Conservation (phyloP, 1,140 invertebrate genomes). For the Bilobella aurantiaca region DNA sequence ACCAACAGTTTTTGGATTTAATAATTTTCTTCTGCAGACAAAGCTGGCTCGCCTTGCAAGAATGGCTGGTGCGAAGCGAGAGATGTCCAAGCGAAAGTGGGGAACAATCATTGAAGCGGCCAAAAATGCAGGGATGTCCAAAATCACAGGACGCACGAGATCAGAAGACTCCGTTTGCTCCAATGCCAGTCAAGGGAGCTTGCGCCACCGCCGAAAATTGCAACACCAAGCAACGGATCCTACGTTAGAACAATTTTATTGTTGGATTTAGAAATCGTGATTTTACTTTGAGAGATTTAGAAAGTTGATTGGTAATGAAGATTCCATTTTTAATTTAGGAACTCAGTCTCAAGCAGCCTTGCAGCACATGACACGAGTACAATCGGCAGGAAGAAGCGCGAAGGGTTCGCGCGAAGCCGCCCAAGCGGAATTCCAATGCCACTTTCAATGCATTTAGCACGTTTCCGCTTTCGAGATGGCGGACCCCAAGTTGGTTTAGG, state of each 20-base stretch:
- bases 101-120: constrained; percentile 73
- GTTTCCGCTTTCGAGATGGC: constrained; percentile 33
- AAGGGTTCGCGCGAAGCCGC: constrained; percentile 29
- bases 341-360: constrained; percentile 21
- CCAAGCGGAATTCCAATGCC: constrained; percentile 24
- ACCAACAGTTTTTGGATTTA: neutral
- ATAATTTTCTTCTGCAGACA: constrained; percentile 18
- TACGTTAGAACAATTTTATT: too few species aligned
- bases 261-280: neutral
- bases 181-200: constrained; percentile 43
- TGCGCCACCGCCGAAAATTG: constrained; percentile 17
- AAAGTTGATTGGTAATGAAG: too few species aligned
- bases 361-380: constrained; percentile 6
- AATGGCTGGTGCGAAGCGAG: constrained; percentile 39
- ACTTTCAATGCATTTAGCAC: constrained; percentile 27
- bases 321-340: too few species aligned
- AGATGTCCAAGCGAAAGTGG: constrained; percentile 54
- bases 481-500: constrained; percentile 20
- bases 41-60: constrained; percentile 40
- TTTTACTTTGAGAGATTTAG: too few species aligned
- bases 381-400: constrained; percentile 30
- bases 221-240: constrained; percentile 20
- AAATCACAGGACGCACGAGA: constrained; percentile 58
- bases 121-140: constrained; percentile 58
- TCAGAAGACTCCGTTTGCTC: constrained; percentile 76